These are phyloP conservation scores for Pungitius pungitius DNA, from an alignment of 2,113 vertebrate genomes.

Conservation along the genomic window DNA sequence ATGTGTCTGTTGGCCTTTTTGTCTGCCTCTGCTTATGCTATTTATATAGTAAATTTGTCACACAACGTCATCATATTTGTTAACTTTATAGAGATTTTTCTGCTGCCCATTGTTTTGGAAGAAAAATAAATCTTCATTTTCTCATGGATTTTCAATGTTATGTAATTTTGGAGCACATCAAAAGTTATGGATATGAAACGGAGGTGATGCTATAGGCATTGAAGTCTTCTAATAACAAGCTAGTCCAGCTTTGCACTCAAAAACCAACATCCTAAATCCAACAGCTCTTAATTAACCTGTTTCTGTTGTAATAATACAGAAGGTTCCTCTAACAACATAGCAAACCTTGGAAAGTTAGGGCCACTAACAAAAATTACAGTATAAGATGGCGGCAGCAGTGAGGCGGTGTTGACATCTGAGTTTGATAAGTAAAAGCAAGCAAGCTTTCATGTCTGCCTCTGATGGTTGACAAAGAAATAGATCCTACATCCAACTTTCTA, in stretches of 20 bases:
- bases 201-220: not conserved
- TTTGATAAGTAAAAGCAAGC: too few relatives aligned
- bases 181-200: not conserved
- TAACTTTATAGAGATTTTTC: not conserved
- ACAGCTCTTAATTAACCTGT: not conserved
- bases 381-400: too few relatives aligned
- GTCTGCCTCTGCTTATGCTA: not conserved
- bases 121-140: not conserved
- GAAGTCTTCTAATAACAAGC: not conserved
- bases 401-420: too few relatives aligned
- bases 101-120: not conserved
- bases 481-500: too few relatives aligned
- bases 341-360: not conserved
- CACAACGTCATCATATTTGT: not conserved
- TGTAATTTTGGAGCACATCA: not conserved
- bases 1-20: not conserved
- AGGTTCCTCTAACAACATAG: not conserved
- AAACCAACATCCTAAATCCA: not conserved
- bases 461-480: too few relatives aligned
- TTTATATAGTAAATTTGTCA: not conserved
- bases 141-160: not conserved
- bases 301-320: not conserved
- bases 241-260: not conserved
- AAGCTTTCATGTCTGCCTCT: too few relatives aligned
- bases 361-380: too few relatives aligned